phyloP scores from a whole-genome alignment of 2,888 invertebrate species.

The Dione vanillae region DNA sequence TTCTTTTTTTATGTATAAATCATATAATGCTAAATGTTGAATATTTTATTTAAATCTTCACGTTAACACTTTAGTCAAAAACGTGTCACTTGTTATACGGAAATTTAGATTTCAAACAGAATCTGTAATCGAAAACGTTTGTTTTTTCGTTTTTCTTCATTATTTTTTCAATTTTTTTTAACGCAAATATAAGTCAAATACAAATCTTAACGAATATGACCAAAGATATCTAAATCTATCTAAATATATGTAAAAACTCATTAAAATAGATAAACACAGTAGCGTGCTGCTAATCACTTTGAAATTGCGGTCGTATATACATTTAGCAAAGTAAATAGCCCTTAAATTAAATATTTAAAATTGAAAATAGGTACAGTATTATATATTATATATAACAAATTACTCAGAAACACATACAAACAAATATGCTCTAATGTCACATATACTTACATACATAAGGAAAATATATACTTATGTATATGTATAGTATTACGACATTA shows the following conservation, averaged over 20 bases:
- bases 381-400: neutral
- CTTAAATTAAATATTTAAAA: conserved; percentile 1
- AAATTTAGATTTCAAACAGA: conserved; percentile 8
- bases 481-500: neutral
- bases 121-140: conserved; percentile 9
- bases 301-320: neutral
- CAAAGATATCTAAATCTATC: conserved; percentile 8
- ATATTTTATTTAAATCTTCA: conserved; percentile 15
- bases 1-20: neutral
- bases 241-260: conserved; percentile 11
- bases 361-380: neutral
- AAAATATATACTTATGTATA: neutral
- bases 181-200: too few species aligned
- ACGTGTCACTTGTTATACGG: conserved; percentile 1
- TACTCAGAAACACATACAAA: neutral
- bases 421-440: conserved; percentile 9
- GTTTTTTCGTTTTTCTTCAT: too few species aligned
- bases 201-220: neutral
- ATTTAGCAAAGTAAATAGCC: neutral
- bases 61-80: conserved; percentile 10
- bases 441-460: conserved; percentile 1
- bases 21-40: neutral
- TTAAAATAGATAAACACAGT: conserved; percentile 1
- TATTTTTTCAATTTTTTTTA: too few species aligned
- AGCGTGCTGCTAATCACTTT: neutral